Conservation (phyloP, 2,797 vertebrate genomes). For the Gymnopithys bicolor region DNA sequence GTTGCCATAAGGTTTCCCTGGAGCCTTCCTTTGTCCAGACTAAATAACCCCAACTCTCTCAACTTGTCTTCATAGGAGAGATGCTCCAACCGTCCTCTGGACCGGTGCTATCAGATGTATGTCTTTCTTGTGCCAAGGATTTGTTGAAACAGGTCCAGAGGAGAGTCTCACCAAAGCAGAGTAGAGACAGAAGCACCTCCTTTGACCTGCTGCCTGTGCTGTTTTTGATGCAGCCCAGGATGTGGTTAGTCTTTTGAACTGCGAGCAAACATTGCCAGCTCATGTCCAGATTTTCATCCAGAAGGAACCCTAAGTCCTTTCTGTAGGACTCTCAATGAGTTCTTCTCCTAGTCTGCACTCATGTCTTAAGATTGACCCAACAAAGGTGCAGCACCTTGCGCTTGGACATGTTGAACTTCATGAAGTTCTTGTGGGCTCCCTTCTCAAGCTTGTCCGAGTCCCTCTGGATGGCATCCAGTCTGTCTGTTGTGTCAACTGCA, state of each 20-base stretch:
- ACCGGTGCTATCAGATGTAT: neutral
- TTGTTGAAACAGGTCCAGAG: neutral
- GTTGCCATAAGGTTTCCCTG: neutral
- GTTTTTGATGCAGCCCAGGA: neutral
- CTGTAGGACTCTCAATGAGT: neutral
- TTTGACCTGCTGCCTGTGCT: neutral
- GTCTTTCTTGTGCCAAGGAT: neutral
- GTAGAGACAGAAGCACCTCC: neutral
- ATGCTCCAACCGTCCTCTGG: neutral
- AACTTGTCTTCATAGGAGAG: neutral
- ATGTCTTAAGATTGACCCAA: neutral
- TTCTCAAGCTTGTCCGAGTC: neutral
- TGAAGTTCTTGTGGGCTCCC: neutral
- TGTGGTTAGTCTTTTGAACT: neutral
- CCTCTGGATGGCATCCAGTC: neutral
- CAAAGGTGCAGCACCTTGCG: neutral
- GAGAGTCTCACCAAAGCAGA: neutral
- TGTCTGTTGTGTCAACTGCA: neutral
- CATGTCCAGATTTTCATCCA: neutral
- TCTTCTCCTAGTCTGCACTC: neutral
- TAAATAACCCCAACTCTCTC: neutral
- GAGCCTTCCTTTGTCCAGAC: neutral
- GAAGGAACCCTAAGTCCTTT: neutral
- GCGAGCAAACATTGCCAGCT: neutral
- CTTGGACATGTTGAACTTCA: neutral